Evolutionary conservation across 2,113 vertebrate species (phyloP).

Genomic region (Nothobranchius furzeri): DNA sequence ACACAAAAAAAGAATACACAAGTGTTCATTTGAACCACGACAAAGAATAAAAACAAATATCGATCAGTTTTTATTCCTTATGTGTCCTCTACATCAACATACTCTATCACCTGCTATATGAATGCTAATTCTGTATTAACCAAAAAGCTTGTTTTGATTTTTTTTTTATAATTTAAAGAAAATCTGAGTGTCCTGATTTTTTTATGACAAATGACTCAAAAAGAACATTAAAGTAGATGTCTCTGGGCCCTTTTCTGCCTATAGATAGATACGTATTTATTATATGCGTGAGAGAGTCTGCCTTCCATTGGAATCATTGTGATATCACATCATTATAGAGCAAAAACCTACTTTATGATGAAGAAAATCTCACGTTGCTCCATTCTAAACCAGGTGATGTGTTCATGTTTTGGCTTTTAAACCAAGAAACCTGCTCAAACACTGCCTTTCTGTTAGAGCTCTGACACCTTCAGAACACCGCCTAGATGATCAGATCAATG

Average conservation of each 20-base stretch:
- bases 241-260: too few species aligned
- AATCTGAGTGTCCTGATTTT: too few species aligned
- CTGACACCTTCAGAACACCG: conserved; percentile 12
- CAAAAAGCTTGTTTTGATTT: too few species aligned
- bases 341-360: neutral
- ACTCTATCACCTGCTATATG: conserved; percentile 8
- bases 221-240: too few species aligned
- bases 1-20: neutral
- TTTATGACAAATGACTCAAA: too few species aligned
- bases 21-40: conserved; percentile 18
- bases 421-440: conserved; percentile 38
- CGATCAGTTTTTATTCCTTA: conserved; percentile 7
- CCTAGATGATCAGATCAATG: neutral
- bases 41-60: neutral
- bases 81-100: conserved; percentile 23
- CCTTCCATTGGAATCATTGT: neutral
- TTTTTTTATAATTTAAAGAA: too few species aligned
- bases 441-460: conserved; percentile 47
- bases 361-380: neutral
- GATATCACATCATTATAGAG: neutral
- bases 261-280: too few species aligned
- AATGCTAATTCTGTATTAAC: neutral
- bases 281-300: too few species aligned
- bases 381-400: neutral
- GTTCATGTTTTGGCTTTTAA: conserved; percentile 27